Base-by-base conservation (phyloP, 1,140 invertebrate genomes). In the Euglossa dilemma region DNA sequence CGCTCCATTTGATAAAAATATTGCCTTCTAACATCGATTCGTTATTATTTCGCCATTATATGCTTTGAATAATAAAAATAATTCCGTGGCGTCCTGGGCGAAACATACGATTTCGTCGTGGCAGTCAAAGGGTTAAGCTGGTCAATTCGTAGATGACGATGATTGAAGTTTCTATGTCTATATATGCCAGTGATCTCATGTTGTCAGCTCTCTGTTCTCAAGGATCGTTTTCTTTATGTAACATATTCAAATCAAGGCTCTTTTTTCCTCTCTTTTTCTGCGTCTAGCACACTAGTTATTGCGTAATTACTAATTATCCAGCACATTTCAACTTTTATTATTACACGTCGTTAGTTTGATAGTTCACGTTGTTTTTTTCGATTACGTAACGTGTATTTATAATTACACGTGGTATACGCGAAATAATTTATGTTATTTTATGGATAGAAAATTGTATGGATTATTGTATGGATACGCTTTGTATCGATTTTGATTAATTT, bases 191-290 rank as follows among this genome's bases (percentile, higher is more conserved):
- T 80, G 79, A 74, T 74, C 70, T 73, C 70, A 64, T 23, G 11
- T 64, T 52, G 47, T 25, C 12, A 64, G 47, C 57, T 72, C n/a
- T 69, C 36, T 28, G 50, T 28, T 73, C 18, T 45, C 57, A 74
- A 74, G 79, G 70, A 64, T 64, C 79, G 59, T 63, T 71, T 80
- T 80, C 64, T 63, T 70, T 50, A 36, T 45, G 56, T 59, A 59
- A 79, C 36, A 43, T 28, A 18, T 67, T 67, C 23, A 66, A 56
- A 56, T 14, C 23, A 36, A 79, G 36, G 6, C 23, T 25, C 6
- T 25, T 8, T 28, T 6, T 61, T 16, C 23, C 9, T 28, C 28
- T 50, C 43, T 70, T 8, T 18, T n/a, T 69, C 0, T 69, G 8
- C 16, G 9, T 6, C 9, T 47, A 8, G n/a, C 16, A 6, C 9